A percentile compares a stretch with the other conserved stretches of the same genome.
Evolutionary conservation across 2,797 vertebrate genomes (phyloP).

Genomic region (Crypturellus tataupa): DNA sequence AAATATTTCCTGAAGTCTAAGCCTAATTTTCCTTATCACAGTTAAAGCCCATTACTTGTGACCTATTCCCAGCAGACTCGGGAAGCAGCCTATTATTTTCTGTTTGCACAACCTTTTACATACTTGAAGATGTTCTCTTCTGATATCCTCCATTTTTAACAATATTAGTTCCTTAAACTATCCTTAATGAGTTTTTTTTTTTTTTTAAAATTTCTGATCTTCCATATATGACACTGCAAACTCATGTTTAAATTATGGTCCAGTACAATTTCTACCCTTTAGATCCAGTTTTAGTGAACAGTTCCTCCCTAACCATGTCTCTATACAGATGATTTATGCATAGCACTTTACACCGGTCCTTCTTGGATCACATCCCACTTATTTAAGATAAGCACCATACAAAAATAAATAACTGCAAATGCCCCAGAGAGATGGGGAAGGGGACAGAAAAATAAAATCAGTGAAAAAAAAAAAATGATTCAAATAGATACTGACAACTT

Average conservation of each 20-base stretch:
- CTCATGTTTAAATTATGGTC: too few species aligned
- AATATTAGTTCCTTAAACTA: background rate
- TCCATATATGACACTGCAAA: background rate
- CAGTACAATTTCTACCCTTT: too few species aligned
- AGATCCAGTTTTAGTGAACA: too few species aligned
- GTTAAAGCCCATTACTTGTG: background rate
- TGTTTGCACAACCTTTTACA: background rate
- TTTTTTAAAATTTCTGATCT: background rate
- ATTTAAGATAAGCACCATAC: background rate
- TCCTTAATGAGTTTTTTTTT: background rate
- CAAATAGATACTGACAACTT: background rate
- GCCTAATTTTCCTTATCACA: background rate
- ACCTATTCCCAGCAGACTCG: background rate
- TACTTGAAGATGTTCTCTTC: background rate
- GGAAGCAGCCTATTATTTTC: background rate
- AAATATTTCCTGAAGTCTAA: background rate
- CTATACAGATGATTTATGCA: too few species aligned
- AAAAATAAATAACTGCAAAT: background rate
- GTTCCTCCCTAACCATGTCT: too few species aligned
- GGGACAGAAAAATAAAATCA: background rate
- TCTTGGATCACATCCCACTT: background rate
- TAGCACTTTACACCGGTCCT: too few species aligned
- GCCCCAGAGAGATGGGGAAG: background rate
- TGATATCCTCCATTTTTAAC: background rate
- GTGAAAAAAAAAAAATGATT: background rate